A percentile compares a stretch with the other conserved stretches of the same genome.
Evolutionary conservation across 2,888 invertebrate genomes (phyloP).

Genomic region (Nudaria mundana): DNA sequence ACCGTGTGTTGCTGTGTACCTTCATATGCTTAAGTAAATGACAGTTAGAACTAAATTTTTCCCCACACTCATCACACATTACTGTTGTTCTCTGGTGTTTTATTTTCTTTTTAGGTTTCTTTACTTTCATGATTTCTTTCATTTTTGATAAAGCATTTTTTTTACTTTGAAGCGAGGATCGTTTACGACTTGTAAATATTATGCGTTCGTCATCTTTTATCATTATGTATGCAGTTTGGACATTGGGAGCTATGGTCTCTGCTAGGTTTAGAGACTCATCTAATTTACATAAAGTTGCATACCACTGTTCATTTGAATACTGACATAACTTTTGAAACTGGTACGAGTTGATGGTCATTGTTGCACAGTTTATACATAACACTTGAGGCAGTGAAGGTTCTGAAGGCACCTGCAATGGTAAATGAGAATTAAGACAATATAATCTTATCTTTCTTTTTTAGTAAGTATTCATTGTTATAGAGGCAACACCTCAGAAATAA

Average conservation of each 20-base stretch:
- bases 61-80: constrained; percentile 55
- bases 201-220: constrained; percentile 43
- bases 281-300: constrained; percentile 35
- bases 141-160: constrained; percentile 45
- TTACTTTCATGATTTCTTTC: constrained; percentile 43
- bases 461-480: neutral
- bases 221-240: constrained; percentile 46
- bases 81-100: constrained; percentile 28
- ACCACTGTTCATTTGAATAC: constrained; percentile 51
- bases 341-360: constrained; percentile 47
- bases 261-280: constrained; percentile 38
- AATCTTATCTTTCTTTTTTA: neutral
- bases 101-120: constrained; percentile 35
- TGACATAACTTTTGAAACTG: constrained; percentile 51
- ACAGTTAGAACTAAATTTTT: constrained; percentile 37
- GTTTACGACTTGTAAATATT: constrained; percentile 50
- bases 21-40: constrained; percentile 46
- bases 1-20: constrained; percentile 38
- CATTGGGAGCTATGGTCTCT: constrained; percentile 30
- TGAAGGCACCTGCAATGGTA: constrained; percentile 41
- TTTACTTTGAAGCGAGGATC: constrained; percentile 34
- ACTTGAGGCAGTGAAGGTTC: constrained; percentile 53
- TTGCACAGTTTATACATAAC: constrained; percentile 54
- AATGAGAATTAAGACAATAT: neutral
- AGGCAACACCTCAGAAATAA: too few relatives aligned